A percentile compares a stretch with the other conserved stretches of the same genome.
These are phyloP conservation scores for Verasper variegatus DNA, from an alignment of 2,113 vertebrate genomes.

Conservation along the genomic window DNA sequence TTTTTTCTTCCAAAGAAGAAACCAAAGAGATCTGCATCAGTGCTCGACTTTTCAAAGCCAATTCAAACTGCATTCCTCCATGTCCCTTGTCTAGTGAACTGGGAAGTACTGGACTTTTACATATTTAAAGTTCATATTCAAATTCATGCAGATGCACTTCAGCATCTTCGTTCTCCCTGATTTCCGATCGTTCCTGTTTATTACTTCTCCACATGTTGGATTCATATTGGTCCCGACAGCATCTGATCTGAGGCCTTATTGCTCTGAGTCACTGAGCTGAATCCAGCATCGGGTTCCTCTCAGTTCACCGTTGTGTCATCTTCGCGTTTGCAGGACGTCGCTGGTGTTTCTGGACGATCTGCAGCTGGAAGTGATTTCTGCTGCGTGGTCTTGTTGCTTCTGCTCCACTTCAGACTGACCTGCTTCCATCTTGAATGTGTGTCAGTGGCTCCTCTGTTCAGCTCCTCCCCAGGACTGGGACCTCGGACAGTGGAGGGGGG, in stretches of 20 bases:
- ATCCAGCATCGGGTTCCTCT: conserved; percentile 5
- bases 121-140: neutral
- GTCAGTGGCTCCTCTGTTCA: conserved; percentile 57
- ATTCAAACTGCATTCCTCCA: neutral
- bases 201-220: neutral
- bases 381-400: conserved; percentile 70
- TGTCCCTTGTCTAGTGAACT: neutral
- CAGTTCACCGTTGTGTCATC: conserved; percentile 1
- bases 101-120: conserved; percentile 15
- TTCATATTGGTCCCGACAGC: neutral
- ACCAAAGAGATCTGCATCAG: too few species aligned
- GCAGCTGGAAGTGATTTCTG: conserved; percentile 61
- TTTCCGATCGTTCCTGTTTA: neutral
- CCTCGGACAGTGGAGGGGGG: too few species aligned
- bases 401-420: conserved; percentile 79
- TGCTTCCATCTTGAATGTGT: conserved; percentile 66
- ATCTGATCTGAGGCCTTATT: neutral
- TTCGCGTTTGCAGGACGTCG: conserved; percentile 17
- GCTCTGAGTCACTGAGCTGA: neutral
- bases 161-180: neutral
- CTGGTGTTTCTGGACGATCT: conserved; percentile 46
- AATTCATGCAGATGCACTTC: neutral
- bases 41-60: neutral
- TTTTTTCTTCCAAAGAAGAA: too few species aligned
- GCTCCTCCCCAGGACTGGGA: conserved; percentile 21